Evolutionary conservation across 2,888 invertebrate genomes (phyloP), one percentile per base, ranked within the genome.

Genomic region (Noctuana brunneofusca): DNA sequence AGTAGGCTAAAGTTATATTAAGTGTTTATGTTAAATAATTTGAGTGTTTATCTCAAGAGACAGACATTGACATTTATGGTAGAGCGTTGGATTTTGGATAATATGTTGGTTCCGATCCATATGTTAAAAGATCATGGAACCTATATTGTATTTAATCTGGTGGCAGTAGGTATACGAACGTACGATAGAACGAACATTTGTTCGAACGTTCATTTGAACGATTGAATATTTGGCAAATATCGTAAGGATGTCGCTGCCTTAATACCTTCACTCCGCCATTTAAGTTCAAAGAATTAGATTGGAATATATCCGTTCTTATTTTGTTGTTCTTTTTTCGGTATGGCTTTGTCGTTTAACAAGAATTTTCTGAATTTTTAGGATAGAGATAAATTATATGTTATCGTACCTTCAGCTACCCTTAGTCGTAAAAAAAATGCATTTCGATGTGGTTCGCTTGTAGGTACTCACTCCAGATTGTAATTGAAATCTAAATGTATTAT

Each of bases 1-100:
- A 64, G 65, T 71, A 71, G 71, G 60, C 64, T 70, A 67, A 68
- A 65, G 32, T 22, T 18, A 27, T 6, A 12, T 22, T 12, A 20
- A 22, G 22, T 22, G 46, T 20, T 22, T n/a, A n/a, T n/a, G n/a
- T n/a, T n/a, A n/a, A n/a, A n/a, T 32, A 32, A 32, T 35, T 35
- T 41, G 9, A 18, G 16, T 41, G 16, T n/a, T 27, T 27, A 27
- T 27, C 3, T 5, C 8, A 27, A 16, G 9, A 30, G 14, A 1
- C 1, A n/a, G 32, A 11, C 4, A 16, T 18, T 18, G 18, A 18
- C 8, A 16, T 6, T n/a, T n/a, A 9, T 14, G 30, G 30, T 22
- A 14, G 18, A 30, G 43, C n/a, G 30, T 52, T 43, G 43, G 30
- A 52, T 3, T 16, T 30, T 41, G 22, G 48, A 30, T n/a, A 14